A percentile compares a stretch with the other conserved stretches of the same genome.
Conservation (phyloP, 2,797 vertebrate species). For the Darevskia nairensis region DNA sequence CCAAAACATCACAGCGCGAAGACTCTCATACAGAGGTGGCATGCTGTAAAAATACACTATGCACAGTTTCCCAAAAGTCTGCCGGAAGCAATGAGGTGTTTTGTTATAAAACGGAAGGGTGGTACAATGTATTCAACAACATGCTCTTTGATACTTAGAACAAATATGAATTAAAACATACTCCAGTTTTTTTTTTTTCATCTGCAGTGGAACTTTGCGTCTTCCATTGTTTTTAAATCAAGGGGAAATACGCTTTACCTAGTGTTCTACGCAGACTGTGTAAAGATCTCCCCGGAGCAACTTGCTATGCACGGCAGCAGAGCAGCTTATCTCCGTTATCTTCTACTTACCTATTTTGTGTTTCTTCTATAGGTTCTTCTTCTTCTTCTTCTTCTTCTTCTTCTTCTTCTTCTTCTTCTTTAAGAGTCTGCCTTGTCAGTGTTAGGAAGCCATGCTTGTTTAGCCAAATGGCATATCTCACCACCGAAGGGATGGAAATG, state of each 20-base stretch:
- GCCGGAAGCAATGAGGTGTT: slow-evolving; percentile 65
- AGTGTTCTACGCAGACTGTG: background rate
- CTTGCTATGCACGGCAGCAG: background rate
- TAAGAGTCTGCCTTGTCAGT: background rate
- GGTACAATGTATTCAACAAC: slow-evolving; percentile 60
- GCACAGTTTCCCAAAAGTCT: slow-evolving; percentile 64
- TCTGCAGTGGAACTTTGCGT: slow-evolving; percentile 48
- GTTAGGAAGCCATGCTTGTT: background rate
- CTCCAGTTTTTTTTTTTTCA: slow-evolving; percentile 41
- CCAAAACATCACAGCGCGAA: slow-evolving; percentile 55
- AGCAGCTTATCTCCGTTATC: background rate
- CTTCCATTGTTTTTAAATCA: slow-evolving; percentile 65
- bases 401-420: background rate
- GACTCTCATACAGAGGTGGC: slow-evolving; percentile 43
- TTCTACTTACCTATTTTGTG: background rate
- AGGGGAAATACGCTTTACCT: background rate
- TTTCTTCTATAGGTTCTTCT: background rate
- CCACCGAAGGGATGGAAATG: background rate
- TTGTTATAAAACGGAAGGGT: slow-evolving; percentile 72
- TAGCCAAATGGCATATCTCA: too few species aligned
- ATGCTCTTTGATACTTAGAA: slow-evolving; percentile 61
- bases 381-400: background rate
- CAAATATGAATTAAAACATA: slow-evolving; percentile 53
- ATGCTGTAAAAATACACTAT: slow-evolving; percentile 19
- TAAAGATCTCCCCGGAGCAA: slow-evolving; percentile 1